Conservation (phyloP, 2,888 invertebrate genomes). For the Caenorhabditis sulstoni region DNA sequence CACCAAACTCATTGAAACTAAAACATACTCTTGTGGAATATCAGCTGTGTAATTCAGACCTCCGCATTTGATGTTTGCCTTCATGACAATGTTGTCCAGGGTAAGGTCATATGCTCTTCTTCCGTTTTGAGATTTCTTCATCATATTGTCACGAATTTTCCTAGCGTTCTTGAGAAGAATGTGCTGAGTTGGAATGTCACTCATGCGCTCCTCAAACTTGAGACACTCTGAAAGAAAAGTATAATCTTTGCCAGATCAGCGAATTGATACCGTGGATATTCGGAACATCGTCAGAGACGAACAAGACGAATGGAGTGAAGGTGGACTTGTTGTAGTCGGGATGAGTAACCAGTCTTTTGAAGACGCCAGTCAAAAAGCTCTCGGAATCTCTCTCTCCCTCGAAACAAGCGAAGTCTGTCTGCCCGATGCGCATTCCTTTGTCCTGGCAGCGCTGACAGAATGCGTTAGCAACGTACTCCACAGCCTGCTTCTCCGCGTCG, state of each 20-base stretch:
- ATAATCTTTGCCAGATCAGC: background rate
- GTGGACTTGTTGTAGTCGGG: slow-evolving; percentile 4
- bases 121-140: slow-evolving; percentile 17
- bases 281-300: slow-evolving; percentile 51
- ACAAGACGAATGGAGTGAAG: slow-evolving; percentile 49
- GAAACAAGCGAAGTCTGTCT: slow-evolving; percentile 2
- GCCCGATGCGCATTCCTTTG: slow-evolving; percentile 38
- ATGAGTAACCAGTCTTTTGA: slow-evolving; percentile 36
- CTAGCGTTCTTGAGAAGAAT: slow-evolving; percentile 45
- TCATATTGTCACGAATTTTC: slow-evolving; percentile 43
- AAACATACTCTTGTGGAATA: slow-evolving; percentile 50
- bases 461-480: slow-evolving; percentile 19
- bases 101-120: slow-evolving; percentile 38
- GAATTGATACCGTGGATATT: slow-evolving; percentile 51
- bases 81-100: slow-evolving; percentile 60
- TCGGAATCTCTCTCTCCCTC: slow-evolving; percentile 32
- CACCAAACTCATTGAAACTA: background rate
- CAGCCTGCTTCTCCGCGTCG: slow-evolving; percentile 3
- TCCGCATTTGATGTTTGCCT: slow-evolving; percentile 58
- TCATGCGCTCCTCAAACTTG: slow-evolving; percentile 58
- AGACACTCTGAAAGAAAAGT: slow-evolving; percentile 48
- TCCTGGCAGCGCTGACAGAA: slow-evolving; percentile 43
- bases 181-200: slow-evolving; percentile 59
- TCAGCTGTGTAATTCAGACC: slow-evolving; percentile 61
- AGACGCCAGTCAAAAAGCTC: slow-evolving; percentile 33